phyloP scores from a whole-genome alignment of 2,797 vertebrate species.

The Enteromius trimaculatus region DNA sequence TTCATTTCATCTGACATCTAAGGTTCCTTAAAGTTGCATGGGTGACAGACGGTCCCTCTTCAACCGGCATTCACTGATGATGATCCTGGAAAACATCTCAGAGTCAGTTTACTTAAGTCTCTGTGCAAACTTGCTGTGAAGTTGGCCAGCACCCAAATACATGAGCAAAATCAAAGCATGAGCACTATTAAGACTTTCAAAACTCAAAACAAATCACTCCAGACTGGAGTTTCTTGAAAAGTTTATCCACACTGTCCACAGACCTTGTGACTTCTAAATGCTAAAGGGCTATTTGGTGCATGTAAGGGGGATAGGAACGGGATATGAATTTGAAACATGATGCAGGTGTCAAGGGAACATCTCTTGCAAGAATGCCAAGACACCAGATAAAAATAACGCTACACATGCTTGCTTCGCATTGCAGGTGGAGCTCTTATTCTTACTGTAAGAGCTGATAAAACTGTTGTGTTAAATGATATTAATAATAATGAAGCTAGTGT shows the following conservation, averaged over 20 bases:
- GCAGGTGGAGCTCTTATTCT: background rate
- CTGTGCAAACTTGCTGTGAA: background rate
- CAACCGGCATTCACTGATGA: background rate
- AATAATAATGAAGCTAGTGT: background rate
- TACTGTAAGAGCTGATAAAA: background rate
- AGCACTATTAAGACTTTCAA: background rate
- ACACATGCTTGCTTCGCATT: background rate
- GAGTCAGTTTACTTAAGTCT: background rate
- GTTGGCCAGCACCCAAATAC: background rate
- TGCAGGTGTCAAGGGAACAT: constrained; percentile 17
- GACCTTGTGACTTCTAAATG: background rate
- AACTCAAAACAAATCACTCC: background rate
- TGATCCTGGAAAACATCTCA: constrained; percentile 16
- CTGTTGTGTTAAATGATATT: background rate
- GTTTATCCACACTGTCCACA: background rate
- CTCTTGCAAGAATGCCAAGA: constrained; percentile 3
- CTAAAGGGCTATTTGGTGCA: background rate
- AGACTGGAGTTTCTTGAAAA: background rate
- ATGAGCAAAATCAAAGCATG: background rate
- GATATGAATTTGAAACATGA: constrained; percentile 22
- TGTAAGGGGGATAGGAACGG: background rate
- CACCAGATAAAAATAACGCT: constrained; percentile 30
- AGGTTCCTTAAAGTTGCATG: background rate
- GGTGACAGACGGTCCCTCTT: background rate
- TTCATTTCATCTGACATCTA: background rate